Percentiles rank a stretch among this genome's conserved stretches.
These are phyloP conservation scores for Hyppa rectilinea DNA, from an alignment of 2,888 invertebrate genomes.

Conservation along the genomic window DNA sequence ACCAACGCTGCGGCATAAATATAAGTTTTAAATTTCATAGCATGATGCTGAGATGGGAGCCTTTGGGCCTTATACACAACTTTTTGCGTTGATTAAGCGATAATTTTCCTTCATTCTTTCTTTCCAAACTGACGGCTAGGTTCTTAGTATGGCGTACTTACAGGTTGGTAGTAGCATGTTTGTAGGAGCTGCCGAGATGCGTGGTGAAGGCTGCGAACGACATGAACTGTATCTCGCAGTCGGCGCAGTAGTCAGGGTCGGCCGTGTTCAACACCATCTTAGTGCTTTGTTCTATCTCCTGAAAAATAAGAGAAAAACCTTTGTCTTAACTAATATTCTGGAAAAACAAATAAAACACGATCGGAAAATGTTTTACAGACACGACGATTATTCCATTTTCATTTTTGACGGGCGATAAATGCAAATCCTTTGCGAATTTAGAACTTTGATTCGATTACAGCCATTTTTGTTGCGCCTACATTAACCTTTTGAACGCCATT, in stretches of 20 bases:
- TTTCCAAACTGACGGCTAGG: not conserved
- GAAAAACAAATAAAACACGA: too few relatives aligned
- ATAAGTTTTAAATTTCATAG: too few relatives aligned
- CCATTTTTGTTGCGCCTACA: not conserved
- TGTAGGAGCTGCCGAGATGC: slow-evolving; percentile 85
- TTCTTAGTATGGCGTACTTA: slow-evolving; percentile 65
- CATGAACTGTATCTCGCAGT: slow-evolving; percentile 82
- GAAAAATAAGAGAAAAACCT: too few relatives aligned
- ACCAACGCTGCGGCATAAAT: too few relatives aligned
- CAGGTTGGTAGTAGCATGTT: slow-evolving; percentile 81
- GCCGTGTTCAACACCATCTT: slow-evolving; percentile 59
- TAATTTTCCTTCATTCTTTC: not conserved
- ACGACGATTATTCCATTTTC: too few relatives aligned
- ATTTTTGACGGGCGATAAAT: too few relatives aligned
- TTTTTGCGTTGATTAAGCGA: too few relatives aligned
- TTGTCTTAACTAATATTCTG: too few relatives aligned
- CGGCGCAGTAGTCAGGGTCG: slow-evolving; percentile 79
- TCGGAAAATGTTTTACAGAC: too few relatives aligned
- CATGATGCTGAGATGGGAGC: too few relatives aligned
- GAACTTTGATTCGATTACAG: not conserved
- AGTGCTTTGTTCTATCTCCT: slow-evolving; percentile 75
- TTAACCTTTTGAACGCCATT: too few relatives aligned
- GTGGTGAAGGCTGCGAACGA: slow-evolving; percentile 78
- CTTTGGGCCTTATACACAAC: too few relatives aligned
- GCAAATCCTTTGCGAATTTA: not conserved